A percentile compares a stretch with the other conserved stretches of the same genome.
These are phyloP conservation scores for Xestia xanthographa DNA, from an alignment of 2,888 invertebrate genomes.

Conservation along the genomic window DNA sequence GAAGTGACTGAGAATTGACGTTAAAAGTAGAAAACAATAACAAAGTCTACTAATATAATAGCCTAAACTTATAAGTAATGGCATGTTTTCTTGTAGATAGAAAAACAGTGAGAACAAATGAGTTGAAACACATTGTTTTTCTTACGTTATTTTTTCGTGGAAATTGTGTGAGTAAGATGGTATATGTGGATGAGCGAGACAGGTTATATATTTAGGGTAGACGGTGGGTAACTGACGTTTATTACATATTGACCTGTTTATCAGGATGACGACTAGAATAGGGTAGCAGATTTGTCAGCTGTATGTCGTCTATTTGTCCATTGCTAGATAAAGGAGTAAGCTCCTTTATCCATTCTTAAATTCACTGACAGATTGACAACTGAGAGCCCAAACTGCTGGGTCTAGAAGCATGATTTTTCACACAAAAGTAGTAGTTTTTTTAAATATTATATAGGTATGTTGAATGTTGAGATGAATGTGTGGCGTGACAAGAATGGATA, in stretches of 20 bases:
- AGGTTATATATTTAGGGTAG: neutral
- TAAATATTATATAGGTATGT: too few relatives aligned
- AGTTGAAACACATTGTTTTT: slow-evolving; percentile 29
- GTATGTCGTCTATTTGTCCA: neutral
- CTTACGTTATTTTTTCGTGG: slow-evolving; percentile 26
- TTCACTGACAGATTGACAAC: neutral
- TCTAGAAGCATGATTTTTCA: too few relatives aligned
- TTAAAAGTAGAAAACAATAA: neutral
- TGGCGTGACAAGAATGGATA: too few relatives aligned
- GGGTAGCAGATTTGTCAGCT: neutral
- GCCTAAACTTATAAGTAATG: neutral
- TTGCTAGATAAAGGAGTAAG: neutral
- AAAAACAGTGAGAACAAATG: slow-evolving; percentile 36
- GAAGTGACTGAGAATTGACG: neutral
- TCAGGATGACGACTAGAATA: neutral
- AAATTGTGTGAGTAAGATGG: slow-evolving; percentile 4
- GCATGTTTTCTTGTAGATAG: slow-evolving; percentile 3
- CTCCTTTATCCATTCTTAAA: neutral
- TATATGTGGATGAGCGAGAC: slow-evolving; percentile 8
- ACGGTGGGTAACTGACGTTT: neutral
- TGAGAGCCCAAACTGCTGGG: too few relatives aligned
- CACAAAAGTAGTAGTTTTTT: too few relatives aligned
- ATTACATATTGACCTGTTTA: slow-evolving; percentile 13
- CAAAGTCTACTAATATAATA: neutral
- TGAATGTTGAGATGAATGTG: too few relatives aligned